phyloP scores from a whole-genome alignment of 2,113 vertebrate genomes.

The Ahaetulla prasina region DNA sequence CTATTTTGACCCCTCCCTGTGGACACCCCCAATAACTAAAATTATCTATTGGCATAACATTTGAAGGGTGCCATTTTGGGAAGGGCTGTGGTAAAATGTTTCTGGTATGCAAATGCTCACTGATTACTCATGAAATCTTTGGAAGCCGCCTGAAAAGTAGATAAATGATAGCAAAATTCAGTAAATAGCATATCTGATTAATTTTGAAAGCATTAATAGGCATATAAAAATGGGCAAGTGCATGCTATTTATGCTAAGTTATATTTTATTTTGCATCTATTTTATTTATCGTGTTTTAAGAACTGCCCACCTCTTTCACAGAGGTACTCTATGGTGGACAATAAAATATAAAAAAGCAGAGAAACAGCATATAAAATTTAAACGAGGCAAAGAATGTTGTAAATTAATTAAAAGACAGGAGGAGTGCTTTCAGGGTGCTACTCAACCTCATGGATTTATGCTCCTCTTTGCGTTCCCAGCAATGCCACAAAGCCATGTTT shows the following conservation, averaged over 20 bases:
- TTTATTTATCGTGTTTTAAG: background rate
- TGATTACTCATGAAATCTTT: background rate
- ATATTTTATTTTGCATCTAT: background rate
- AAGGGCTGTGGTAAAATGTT: background rate
- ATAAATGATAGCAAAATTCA: background rate
- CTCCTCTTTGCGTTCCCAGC: background rate
- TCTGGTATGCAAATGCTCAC: background rate
- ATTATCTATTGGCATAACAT: background rate
- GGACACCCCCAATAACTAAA: background rate
- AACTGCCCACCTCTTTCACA: background rate
- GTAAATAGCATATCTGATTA: background rate
- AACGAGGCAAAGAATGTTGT: background rate
- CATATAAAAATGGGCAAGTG: background rate
- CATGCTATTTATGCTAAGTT: too few species aligned
- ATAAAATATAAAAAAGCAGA: background rate
- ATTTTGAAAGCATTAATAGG: background rate
- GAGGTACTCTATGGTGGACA: background rate
- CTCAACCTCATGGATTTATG: background rate
- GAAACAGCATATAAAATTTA: background rate
- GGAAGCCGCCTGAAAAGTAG: background rate
- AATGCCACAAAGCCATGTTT: background rate
- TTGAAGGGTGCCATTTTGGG: background rate
- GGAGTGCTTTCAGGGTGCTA: background rate
- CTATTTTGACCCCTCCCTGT: background rate
- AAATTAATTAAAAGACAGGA: background rate